Evolutionary conservation across 2,797 vertebrate genomes (phyloP).

Genomic region (Anguilla pacifica): DNA sequence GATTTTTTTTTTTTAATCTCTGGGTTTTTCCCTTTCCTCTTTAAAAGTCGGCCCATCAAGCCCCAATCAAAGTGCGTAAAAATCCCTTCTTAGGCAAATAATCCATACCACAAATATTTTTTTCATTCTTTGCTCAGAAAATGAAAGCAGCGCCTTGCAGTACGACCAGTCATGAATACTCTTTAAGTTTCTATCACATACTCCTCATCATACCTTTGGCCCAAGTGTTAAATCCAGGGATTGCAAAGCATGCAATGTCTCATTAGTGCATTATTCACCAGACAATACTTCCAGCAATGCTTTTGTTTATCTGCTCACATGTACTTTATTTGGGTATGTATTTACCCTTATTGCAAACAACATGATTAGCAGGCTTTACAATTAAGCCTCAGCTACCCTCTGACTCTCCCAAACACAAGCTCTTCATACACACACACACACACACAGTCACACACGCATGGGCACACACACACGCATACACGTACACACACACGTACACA

Average conservation of each 20-base stretch:
- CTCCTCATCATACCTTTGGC: slow-evolving; percentile 64
- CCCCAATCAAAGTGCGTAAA: slow-evolving; percentile 14
- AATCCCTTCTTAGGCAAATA: not conserved
- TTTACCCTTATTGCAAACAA: not conserved
- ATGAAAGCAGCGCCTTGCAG: slow-evolving; percentile 58
- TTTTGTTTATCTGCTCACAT: not conserved
- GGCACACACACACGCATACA: not conserved
- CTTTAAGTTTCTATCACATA: slow-evolving; percentile 69
- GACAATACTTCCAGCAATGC: not conserved
- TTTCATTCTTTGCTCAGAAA: slow-evolving; percentile 16
- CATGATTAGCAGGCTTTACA: not conserved
- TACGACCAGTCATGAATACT: slow-evolving; percentile 53
- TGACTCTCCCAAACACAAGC: not conserved
- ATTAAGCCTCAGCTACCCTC: not conserved
- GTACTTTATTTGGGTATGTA: not conserved
- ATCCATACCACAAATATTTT: not conserved
- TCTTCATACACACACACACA: not conserved
- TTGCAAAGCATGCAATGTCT: not conserved
- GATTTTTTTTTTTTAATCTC: slow-evolving; percentile 48
- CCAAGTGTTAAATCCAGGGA: not conserved
- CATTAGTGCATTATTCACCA: not conserved
- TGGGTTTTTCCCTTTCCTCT: slow-evolving; percentile 76
- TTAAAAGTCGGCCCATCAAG: slow-evolving; percentile 73
- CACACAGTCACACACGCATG: too few relatives aligned
- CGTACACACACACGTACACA: too few relatives aligned